These are phyloP conservation scores for Gallinago media DNA, from an alignment of 2,113 vertebrate genomes.

Conservation along the genomic window DNA sequence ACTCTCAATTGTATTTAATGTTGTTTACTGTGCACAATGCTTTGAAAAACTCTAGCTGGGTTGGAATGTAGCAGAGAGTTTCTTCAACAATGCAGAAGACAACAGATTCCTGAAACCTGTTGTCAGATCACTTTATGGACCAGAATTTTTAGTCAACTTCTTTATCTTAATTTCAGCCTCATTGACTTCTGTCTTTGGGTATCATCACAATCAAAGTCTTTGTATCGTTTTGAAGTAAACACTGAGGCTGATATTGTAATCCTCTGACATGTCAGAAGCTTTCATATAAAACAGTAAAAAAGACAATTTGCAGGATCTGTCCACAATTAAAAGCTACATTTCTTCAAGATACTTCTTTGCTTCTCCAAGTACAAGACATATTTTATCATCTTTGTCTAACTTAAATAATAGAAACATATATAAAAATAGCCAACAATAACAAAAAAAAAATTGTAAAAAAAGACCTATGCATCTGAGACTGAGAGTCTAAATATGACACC, in stretches of 20 bases:
- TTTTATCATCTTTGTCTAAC: not conserved
- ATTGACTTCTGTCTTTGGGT: not conserved
- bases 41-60: not conserved
- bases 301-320: not conserved
- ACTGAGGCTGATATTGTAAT: not conserved
- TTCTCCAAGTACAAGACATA: not conserved
- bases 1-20: not conserved
- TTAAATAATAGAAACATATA: not conserved
- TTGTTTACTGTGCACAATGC: not conserved
- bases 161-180: not conserved
- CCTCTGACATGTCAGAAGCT: not conserved
- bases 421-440: not conserved
- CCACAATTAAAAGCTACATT: accelerated
- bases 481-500: not conserved
- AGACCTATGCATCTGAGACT: accelerated
- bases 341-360: not conserved
- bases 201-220: not conserved
- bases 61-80: not conserved
- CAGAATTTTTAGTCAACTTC: not conserved
- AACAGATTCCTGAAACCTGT: not conserved
- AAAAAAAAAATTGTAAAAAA: not conserved
- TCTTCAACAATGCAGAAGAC: not conserved
- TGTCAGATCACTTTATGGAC: not conserved
- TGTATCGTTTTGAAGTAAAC: not conserved
- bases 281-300: not conserved